Base-by-base conservation (phyloP, 2,888 invertebrate species). In the Pyrochroa serraticornis region DNA sequence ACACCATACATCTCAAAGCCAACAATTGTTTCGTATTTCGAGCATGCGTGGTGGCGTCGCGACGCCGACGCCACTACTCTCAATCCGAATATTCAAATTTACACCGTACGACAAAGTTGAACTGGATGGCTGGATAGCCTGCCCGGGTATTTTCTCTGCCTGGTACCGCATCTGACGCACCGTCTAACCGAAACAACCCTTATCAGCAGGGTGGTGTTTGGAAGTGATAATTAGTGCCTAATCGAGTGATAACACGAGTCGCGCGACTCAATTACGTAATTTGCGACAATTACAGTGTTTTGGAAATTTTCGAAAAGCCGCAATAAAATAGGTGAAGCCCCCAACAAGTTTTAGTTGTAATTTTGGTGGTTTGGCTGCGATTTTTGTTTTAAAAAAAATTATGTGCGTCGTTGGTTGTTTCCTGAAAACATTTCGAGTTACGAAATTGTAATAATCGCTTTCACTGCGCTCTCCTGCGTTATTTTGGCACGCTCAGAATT, bases 121-220 rank as follows among this genome's bases (percentile, higher is more conserved):
- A 75, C 82, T 83, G 82, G 81, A 82, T 82, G 82, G 82, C 83
- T 83, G 81, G 81, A 82, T 77, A 72, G 71, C 53, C 58, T 37
- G 43, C 56, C 37, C 43, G 63, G 63, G 61, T 59, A 74, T 68
- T 66, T 34, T 60, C 73, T 72, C 74, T 64, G 72, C 73, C 75
- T 77, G 76, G 75, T 74, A 77, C 75, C 69, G 70, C 51, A 49
- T 33, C 58, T 46, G 44, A 55, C 55, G 54, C 47, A 58, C 46
- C 34, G 12, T 9, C 9, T 30, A 10, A 39, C 9, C 22, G 22
- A 22, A 22, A 22, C 22, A 22, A 22, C 22, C 35, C 36, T 7
- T 12, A 37, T 44, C 31, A 30, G 33, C 22, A 22, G 22, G 22
- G 22, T 22, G 22, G 22, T 22, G 14, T 12, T 51, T 32, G 7